Conservation (phyloP, 2,113 vertebrate species). For the Takifugu bimaculatus region DNA sequence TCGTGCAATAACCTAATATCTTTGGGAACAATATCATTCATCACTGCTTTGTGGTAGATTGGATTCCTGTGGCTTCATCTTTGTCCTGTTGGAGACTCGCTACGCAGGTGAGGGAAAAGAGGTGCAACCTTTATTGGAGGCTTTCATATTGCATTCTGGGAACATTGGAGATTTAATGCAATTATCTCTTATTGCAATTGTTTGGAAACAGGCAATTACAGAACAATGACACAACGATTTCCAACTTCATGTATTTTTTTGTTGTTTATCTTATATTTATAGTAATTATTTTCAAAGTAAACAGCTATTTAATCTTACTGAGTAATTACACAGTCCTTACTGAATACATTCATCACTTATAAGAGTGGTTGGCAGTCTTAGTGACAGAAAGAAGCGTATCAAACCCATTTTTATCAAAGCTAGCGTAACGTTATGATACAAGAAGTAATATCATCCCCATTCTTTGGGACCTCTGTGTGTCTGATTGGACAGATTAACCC, state of each 20-base stretch:
- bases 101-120: background rate
- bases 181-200: constrained; percentile 1
- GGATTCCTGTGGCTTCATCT: background rate
- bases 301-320: constrained; percentile 12
- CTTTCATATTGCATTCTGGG: background rate
- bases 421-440: too few relatives aligned
- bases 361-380: too few relatives aligned
- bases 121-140: background rate
- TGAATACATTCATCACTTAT: too few relatives aligned
- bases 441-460: too few relatives aligned
- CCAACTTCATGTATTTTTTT: background rate
- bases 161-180: background rate
- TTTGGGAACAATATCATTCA: background rate
- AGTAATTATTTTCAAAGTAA: constrained; percentile 5
- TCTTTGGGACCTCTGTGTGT: too few relatives aligned
- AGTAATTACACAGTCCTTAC: too few relatives aligned
- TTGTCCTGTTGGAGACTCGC: background rate
- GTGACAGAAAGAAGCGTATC: too few relatives aligned
- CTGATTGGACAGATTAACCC: too few relatives aligned
- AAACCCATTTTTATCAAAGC: too few relatives aligned
- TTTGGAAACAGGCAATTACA: constrained; percentile 8
- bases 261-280: constrained; percentile 6
- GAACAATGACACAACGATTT: background rate
- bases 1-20: background rate
- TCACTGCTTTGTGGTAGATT: too few relatives aligned